Percentiles rank a stretch among this genome's conserved stretches.
Conservation (phyloP, 2,888 invertebrate genomes). For the Thera obeliscata region DNA sequence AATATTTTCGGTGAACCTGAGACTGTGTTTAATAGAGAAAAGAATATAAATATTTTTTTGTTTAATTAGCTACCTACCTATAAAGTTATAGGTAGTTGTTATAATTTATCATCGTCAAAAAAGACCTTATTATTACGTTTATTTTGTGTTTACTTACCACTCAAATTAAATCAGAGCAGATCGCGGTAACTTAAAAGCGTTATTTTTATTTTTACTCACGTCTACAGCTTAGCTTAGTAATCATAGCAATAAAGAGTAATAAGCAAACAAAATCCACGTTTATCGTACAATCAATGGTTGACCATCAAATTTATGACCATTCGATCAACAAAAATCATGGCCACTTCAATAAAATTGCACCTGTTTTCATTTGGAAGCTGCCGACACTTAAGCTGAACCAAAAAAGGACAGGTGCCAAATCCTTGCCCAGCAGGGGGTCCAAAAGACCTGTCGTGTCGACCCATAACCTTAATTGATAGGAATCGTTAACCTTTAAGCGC, state of each 20-base stretch:
- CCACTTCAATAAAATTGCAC: conserved; percentile 64
- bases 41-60: too few relatives aligned
- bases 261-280: background rate
- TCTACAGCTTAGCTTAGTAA: background rate
- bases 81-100: too few relatives aligned
- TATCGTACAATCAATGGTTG: background rate
- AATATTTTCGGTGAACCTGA: conserved; percentile 30
- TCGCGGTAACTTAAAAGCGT: too few relatives aligned
- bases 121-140: too few relatives aligned
- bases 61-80: too few relatives aligned
- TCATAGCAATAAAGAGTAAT: background rate
- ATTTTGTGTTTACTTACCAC: too few relatives aligned
- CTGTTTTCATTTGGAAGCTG: conserved; percentile 72
- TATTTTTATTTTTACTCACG: too few relatives aligned
- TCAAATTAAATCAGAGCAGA: too few relatives aligned
- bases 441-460: conserved; percentile 67
- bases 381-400: conserved; percentile 71
- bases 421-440: conserved; percentile 75
- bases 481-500: conserved; percentile 83
- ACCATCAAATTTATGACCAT: background rate
- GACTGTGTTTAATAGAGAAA: background rate
- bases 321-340: conserved; percentile 40
- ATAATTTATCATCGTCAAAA: too few relatives aligned
- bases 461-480: conserved; percentile 84
- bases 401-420: conserved; percentile 78